Conservation (phyloP, 2,113 vertebrate genomes). For the Aegotheles bennettii region DNA sequence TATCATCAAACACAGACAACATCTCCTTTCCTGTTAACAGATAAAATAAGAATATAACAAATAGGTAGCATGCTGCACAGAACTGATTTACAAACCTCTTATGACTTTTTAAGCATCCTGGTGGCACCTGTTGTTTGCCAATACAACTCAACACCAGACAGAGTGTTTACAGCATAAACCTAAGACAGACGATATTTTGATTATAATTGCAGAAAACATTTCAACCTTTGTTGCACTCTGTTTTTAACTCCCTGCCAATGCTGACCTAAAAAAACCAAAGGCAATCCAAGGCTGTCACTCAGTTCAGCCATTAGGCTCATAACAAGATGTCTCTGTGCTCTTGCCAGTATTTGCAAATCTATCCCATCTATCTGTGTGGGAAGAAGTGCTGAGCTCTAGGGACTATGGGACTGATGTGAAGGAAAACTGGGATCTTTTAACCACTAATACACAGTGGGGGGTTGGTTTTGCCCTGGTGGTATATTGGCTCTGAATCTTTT, state of each 20-base stretch:
- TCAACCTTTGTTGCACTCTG: background rate
- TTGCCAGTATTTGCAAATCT: slow-evolving; percentile 27
- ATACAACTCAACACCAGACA: background rate
- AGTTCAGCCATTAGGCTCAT: background rate
- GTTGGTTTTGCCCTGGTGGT: background rate
- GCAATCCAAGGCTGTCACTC: background rate
- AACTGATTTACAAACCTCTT: slow-evolving; percentile 40
- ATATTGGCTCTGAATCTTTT: background rate
- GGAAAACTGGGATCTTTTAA: background rate
- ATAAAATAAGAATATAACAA: slow-evolving; percentile 35
- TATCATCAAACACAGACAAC: background rate
- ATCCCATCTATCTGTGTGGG: slow-evolving; percentile 2
- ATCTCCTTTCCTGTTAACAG: background rate
- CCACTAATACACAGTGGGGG: background rate
- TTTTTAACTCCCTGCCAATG: background rate
- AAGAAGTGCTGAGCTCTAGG: background rate
- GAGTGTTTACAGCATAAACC: background rate
- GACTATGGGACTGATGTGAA: background rate
- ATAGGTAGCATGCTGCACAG: background rate
- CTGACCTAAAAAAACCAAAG: background rate
- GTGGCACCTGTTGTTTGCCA: background rate
- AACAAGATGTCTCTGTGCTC: slow-evolving; percentile 13
- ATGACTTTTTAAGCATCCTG: slow-evolving; percentile 25
- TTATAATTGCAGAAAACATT: slow-evolving; percentile 11
- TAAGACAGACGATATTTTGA: slow-evolving; percentile 11